phyloP scores from a whole-genome alignment of 2,797 vertebrate species.

The Gallinago nigripennis region DNA sequence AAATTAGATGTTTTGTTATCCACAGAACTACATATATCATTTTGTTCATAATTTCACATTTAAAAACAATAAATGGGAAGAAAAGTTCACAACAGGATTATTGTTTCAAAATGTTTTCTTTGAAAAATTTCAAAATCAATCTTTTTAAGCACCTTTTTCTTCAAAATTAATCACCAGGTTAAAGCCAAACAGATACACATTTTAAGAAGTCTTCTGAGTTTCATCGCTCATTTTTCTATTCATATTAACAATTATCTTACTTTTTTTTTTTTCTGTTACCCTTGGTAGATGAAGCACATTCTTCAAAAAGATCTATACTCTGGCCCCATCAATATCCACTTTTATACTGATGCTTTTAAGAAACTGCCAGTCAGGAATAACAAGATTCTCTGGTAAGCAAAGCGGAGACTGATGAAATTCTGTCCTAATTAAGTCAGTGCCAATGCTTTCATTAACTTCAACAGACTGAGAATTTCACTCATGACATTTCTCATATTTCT shows the following conservation, averaged over 20 bases:
- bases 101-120: background rate
- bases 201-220: background rate
- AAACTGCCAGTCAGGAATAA: background rate
- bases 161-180: background rate
- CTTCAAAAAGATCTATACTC: background rate
- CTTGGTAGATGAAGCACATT: background rate
- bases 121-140: background rate
- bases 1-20: background rate
- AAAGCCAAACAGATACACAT: background rate
- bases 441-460: background rate
- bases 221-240: background rate
- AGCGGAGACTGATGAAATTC: background rate
- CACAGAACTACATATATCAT: background rate
- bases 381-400: background rate
- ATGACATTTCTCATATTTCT: background rate
- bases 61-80: background rate
- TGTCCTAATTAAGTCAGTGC: background rate
- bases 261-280: background rate
- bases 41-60: background rate
- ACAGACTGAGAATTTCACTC: background rate
- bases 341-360: background rate
- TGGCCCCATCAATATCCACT: background rate
- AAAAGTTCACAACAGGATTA: background rate
- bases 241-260: background rate
- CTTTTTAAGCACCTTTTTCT: background rate